phyloP scores from a whole-genome alignment of 35 echinoderm and acorn worm species.

The Stichopus chloronotus region DNA sequence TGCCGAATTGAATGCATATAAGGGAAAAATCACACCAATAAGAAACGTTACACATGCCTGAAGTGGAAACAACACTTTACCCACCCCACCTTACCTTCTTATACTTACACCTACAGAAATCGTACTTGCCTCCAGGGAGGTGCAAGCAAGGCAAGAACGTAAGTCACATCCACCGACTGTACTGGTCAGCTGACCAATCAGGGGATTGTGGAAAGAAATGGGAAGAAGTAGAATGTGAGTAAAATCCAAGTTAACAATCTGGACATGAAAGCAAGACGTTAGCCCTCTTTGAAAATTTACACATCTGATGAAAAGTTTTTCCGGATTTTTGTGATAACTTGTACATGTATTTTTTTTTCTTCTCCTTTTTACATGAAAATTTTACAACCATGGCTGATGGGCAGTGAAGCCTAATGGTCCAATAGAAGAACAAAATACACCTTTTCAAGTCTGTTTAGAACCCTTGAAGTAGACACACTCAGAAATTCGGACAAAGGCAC shows the following conservation, averaged over 20 bases:
- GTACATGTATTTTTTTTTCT: too few relatives aligned
- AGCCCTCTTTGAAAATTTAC: background rate
- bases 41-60: background rate
- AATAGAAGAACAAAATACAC: too few relatives aligned
- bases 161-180: background rate
- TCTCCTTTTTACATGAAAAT: too few relatives aligned
- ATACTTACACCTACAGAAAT: slow-evolving; percentile 41
- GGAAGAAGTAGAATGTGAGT: slow-evolving; percentile 29
- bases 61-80: background rate
- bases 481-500: background rate
- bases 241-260: slow-evolving; percentile 8
- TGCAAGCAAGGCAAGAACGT: slow-evolving; percentile 40
- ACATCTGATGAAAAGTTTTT: background rate
- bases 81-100: background rate
- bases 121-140: slow-evolving; percentile 18
- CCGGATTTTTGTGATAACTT: too few relatives aligned
- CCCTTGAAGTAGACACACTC: too few relatives aligned
- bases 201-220: slow-evolving; percentile 20
- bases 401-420: too few relatives aligned
- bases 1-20: too few relatives aligned
- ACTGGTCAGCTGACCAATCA: slow-evolving; percentile 35
- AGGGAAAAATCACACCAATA: too few relatives aligned
- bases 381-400: too few relatives aligned
- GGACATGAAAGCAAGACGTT: slow-evolving; percentile 31
- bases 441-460: too few relatives aligned